Evolutionary conservation across 2,797 vertebrate genomes (phyloP), one percentile per base, ranked within the genome.

Genomic region (Spizella passerina): DNA sequence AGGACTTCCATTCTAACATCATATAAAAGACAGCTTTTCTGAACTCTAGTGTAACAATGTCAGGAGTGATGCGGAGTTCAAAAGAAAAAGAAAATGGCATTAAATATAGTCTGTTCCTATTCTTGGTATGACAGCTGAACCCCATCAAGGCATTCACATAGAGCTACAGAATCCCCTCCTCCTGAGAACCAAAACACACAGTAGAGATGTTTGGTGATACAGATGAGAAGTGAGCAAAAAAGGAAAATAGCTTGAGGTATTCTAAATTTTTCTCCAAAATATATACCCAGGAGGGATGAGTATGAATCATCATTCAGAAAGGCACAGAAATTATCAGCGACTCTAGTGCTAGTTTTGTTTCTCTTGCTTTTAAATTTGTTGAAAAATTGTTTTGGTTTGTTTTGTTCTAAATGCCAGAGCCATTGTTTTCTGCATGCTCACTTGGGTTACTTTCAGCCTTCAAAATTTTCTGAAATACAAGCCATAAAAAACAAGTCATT

Each of bases 251-350:
- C 56, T 82, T 63, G 15, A 81, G 36, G 57, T 70, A 76, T 93
- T 78, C 92, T 79, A 94, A 95, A 93, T 92, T 91, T 78, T 92
- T 72, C 41, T 93, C 80, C 78, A 93, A 96, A 97, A 93, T 64
- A 88, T 56, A 92, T 60, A 92, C 34, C 47, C 94, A 90, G 83
- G 75, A 65, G 55, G 66, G 63, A 78, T 46, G 50, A 91, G 34
- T 36, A 49, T 82, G 78, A 86, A 60, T 87, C 65, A 90, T 71
- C 82, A 83, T 55, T 63, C 94, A 93, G 47, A 93, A 73, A 80
- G 56, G 47, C 69, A 93, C 18, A 90, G 27, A 86, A 80, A 52
- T 49, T 53, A 82, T 53, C 47, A 87, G 59, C 30, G 14, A 88
- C 44, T 24, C 17, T 69, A 38, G 27, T 81, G 56, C 39, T 77